Evolutionary conservation across 1,140 invertebrate genomes (phyloP).

Genomic region (Anadara kagoshimensis): DNA sequence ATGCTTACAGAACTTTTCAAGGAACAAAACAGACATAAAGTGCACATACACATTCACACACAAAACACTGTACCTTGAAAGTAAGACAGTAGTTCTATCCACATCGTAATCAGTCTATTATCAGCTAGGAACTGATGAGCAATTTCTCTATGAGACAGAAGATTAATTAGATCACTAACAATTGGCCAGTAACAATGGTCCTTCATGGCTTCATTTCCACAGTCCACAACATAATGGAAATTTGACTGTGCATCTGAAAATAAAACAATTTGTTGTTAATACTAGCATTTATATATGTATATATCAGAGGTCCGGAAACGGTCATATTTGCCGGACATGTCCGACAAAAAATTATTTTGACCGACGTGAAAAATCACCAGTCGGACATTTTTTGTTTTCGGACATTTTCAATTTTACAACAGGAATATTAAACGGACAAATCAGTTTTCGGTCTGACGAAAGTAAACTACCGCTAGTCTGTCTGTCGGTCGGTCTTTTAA

Average conservation of each 20-base stretch:
- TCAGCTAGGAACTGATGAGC: slow-evolving; percentile 92
- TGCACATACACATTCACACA: not conserved
- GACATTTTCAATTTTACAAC: too few relatives aligned
- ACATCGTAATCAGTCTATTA: slow-evolving; percentile 90
- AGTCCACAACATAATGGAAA: slow-evolving; percentile 94
- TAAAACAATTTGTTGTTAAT: not conserved
- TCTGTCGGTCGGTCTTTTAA: too few relatives aligned
- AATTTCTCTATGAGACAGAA: slow-evolving; percentile 93
- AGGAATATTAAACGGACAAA: too few relatives aligned
- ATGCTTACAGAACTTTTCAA: too few relatives aligned
- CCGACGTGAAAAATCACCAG: too few relatives aligned
- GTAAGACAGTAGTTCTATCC: slow-evolving; percentile 94
- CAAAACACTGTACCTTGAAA: slow-evolving; percentile 79
- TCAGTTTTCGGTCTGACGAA: too few relatives aligned
- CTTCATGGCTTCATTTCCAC: slow-evolving; percentile 92
- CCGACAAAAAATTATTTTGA: too few relatives aligned
- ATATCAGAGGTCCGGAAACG: too few relatives aligned
- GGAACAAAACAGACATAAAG: not conserved
- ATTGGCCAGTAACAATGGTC: slow-evolving; percentile 99
- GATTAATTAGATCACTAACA: slow-evolving; percentile 97
- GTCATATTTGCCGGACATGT: too few relatives aligned
- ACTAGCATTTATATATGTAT: too few relatives aligned
- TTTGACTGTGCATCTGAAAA: slow-evolving; percentile 84
- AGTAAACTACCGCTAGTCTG: too few relatives aligned
- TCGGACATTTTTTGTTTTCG: too few relatives aligned